Evolutionary conservation across 2,888 invertebrate genomes (phyloP).

Genomic region (Rhamphomyia laevipes): DNA sequence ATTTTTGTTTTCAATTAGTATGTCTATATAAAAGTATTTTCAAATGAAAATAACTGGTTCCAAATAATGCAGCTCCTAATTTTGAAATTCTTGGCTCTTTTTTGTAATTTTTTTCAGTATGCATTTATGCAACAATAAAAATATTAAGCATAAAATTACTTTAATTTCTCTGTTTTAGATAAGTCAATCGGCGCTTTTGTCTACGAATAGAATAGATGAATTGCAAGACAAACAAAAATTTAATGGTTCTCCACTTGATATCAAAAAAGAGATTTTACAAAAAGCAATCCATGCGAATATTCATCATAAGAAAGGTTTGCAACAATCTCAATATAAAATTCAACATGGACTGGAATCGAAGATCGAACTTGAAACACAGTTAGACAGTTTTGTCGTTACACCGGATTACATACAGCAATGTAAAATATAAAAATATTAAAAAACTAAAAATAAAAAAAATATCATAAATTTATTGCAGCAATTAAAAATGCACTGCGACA

Average conservation of each 20-base stretch:
- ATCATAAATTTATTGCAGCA: constrained; percentile 45
- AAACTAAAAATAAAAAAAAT: constrained; percentile 21
- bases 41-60: no score
- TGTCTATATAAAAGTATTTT: no score
- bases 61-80: no score
- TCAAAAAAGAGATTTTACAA: constrained; percentile 23
- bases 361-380: constrained; percentile 12
- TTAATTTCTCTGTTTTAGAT: no score
- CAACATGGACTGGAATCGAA: constrained; percentile 10
- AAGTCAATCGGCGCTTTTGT: no score
- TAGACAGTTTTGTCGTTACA: constrained; percentile 64
- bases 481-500: constrained; percentile 86
- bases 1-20: no score
- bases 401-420: constrained; percentile 91
- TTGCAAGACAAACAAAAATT: constrained; percentile 10
- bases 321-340: no score
- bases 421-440: constrained; percentile 36
- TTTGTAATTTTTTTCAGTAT: no score
- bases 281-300: constrained; percentile 29
- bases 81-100: no score
- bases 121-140: no score
- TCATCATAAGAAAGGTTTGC: constrained; percentile 15
- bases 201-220: no score
- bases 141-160: no score
- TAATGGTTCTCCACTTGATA: constrained; percentile 9